Base-by-base conservation (phyloP, 2,888 invertebrate genomes). In the Limnephilus rhombicus region DNA sequence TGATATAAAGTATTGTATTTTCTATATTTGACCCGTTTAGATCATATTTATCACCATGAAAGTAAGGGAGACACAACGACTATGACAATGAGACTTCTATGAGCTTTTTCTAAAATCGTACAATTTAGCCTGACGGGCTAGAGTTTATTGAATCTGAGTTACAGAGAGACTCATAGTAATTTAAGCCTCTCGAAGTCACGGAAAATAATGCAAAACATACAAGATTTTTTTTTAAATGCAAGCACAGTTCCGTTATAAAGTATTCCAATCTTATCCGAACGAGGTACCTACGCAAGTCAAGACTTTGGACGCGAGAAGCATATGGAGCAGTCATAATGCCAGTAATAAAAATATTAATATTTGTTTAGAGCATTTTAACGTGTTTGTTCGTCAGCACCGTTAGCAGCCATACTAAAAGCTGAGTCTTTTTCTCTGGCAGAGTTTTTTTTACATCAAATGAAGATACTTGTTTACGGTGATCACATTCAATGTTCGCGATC, bases 361-460 rank as follows among this genome's bases (percentile, higher is more conserved):
- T 82, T 82, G 82, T 82, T 82, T 82, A 82, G 82, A 82, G 82
- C 34, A 5, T 82, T 34, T 82, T 31, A 82, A 68, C 68, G 68
- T 68, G 68, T 68, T 24, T 68, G 68, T 68, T 45, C 45, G 86
- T 45, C 86, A 13, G 86, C 29, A 29, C 45, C 34, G 45, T 45
- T 29, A 86, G 86, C 45, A n/a, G 45, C n/a, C 86, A n/a, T 24
- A 18, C 37, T 45, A 41, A 86, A 45, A 37, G 13, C n/a, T 86
- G 37, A 41, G 37, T n/a, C 37, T 85, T 86, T 86, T 86, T 15
- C 45, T 86, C 86, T 86, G 86, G 86, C 86, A 86, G 45, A 37
- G 45, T n/a, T 29, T 86, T 68, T 86, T 86, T 86, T 86, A 86
- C 86, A 86, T 86, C 86, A 86, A 86, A 86, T 86, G 86, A 86